These are phyloP conservation scores for Eutolmus rufibarbis DNA, from an alignment of 2,888 invertebrate genomes.

Conservation along the genomic window DNA sequence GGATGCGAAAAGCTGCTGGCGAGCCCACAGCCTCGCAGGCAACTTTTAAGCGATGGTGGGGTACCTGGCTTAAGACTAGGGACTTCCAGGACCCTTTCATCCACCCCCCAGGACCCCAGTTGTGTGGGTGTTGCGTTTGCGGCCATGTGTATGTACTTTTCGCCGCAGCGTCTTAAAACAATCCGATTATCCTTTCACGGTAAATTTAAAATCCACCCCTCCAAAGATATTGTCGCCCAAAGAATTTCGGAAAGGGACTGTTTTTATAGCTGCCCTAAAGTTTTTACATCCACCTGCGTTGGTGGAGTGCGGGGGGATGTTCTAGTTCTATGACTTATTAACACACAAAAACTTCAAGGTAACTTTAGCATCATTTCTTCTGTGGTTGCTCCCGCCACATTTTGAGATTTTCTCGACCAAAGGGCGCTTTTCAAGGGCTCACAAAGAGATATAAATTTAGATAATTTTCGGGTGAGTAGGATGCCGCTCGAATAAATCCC, in stretches of 20 bases:
- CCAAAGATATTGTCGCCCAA: background rate
- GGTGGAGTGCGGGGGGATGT: background rate
- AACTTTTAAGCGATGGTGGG: background rate
- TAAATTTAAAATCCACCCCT: conserved; percentile 24
- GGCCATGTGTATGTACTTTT: background rate
- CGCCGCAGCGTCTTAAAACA: background rate
- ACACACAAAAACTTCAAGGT: background rate
- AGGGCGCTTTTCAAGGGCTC: background rate
- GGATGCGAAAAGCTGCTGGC: conserved; percentile 1
- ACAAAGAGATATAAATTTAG: background rate
- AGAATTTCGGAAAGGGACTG: background rate
- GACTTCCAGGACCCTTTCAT: background rate
- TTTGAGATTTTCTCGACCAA: background rate
- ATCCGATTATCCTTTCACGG: conserved; percentile 34
- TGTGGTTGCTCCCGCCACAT: background rate
- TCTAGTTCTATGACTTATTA: background rate
- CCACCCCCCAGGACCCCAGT: background rate
- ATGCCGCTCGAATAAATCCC: background rate
- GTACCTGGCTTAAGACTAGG: background rate
- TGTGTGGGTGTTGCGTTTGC: background rate
- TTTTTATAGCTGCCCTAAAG: background rate
- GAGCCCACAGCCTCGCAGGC: background rate
- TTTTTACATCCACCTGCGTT: background rate
- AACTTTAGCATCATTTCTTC: background rate
- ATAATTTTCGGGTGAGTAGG: background rate